phyloP scores from a whole-genome alignment of 2,797 vertebrate genomes.

The Hipposideros larvatus region DNA sequence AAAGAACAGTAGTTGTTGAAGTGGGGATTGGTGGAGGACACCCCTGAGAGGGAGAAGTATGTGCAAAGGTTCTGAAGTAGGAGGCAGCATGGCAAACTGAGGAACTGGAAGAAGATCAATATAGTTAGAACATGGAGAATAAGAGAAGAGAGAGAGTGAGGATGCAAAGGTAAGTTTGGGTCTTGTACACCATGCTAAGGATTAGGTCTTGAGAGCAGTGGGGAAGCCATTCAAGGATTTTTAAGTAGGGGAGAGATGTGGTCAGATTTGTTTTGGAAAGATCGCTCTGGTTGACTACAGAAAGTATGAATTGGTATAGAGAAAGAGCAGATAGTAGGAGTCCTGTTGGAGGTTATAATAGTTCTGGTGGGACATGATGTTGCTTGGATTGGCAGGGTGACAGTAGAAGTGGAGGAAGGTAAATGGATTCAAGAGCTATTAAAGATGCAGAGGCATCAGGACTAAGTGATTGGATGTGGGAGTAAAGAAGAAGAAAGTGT shows the following conservation, averaged over 20 bases:
- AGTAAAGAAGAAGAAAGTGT: neutral
- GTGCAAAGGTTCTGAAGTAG: neutral
- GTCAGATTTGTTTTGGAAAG: conserved; percentile 49
- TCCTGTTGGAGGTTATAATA: neutral
- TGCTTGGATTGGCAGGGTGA: neutral
- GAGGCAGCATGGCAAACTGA: neutral
- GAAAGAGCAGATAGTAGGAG: neutral
- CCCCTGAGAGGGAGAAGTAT: neutral
- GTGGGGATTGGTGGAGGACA: too few species aligned
- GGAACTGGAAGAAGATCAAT: neutral
- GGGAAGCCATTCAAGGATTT: neutral
- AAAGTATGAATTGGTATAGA: neutral
- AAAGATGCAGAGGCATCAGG: neutral
- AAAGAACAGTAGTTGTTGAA: neutral
- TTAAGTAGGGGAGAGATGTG: neutral
- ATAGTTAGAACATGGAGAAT: neutral
- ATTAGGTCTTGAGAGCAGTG: neutral
- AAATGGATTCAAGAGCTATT: conserved; percentile 4
- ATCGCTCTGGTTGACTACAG: neutral
- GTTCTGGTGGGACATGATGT: neutral
- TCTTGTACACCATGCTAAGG: neutral
- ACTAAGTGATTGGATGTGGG: neutral
- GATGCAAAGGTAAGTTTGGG: neutral
- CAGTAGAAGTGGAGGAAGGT: neutral
- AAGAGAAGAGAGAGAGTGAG: neutral